Conservation (phyloP, 2,797 vertebrate genomes). For the Onychomys leucogaster region DNA sequence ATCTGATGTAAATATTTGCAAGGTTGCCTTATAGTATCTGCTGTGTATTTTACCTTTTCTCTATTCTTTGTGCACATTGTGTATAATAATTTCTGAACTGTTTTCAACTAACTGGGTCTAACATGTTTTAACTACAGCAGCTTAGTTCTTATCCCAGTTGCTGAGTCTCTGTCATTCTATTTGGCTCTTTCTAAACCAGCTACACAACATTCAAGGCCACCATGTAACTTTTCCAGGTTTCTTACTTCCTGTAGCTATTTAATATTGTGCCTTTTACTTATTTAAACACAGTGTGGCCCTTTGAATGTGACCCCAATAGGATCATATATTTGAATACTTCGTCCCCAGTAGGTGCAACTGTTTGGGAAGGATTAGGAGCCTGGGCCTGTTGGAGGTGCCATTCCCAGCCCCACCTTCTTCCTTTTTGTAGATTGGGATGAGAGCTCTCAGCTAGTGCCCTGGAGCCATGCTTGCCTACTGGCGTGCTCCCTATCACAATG, state of each 20-base stretch:
- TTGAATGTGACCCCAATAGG: background rate
- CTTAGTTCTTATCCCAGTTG: constrained; percentile 3
- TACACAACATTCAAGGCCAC: background rate
- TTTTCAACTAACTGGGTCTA: background rate
- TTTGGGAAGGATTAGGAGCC: background rate
- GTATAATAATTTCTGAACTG: background rate
- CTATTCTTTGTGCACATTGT: background rate
- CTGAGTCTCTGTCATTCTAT: background rate
- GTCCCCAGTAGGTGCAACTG: background rate
- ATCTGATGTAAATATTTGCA: background rate
- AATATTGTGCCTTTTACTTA: background rate
- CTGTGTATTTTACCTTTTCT: background rate
- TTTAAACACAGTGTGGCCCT: background rate
- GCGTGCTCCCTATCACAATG: background rate
- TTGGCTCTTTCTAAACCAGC: background rate
- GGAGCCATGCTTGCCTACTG: background rate
- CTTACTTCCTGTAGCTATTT: background rate
- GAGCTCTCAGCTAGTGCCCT: background rate
- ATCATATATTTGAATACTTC: background rate
- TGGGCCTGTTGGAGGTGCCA: background rate
- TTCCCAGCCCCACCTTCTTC: background rate
- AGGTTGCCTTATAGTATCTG: background rate
- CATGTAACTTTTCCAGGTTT: background rate
- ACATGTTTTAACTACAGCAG: background rate
- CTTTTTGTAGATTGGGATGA: background rate